Evolutionary conservation across 2,797 vertebrate genomes (phyloP).

Genomic region (Dryobates pubescens): DNA sequence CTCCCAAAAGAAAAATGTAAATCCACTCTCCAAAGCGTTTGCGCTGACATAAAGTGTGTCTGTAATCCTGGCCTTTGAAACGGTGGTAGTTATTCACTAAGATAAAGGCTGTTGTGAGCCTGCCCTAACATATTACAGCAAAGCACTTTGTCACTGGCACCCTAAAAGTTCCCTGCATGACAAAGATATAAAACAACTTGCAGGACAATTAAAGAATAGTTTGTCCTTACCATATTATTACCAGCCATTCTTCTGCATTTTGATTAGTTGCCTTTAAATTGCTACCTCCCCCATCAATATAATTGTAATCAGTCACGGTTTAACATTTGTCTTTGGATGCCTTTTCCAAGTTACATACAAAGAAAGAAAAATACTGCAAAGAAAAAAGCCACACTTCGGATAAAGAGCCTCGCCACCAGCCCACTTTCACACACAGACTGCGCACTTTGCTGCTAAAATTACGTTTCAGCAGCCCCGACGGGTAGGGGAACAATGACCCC

Average conservation of each 20-base stretch:
- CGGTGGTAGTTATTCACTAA: conserved; percentile 34
- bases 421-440: conserved; percentile 55
- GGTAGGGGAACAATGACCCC: conserved; percentile 43
- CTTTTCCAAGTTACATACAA: conserved; percentile 66
- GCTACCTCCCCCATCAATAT: conserved; percentile 63
- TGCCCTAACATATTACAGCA: conserved; percentile 43
- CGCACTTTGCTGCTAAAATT: conserved; percentile 66
- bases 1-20: conserved; percentile 54
- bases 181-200: conserved; percentile 61
- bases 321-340: conserved; percentile 55
- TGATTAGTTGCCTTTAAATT: conserved; percentile 50
- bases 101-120: conserved; percentile 63
- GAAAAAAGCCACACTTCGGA: conserved; percentile 30
- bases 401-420: conserved; percentile 49
- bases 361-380: conserved; percentile 37
- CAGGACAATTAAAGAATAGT: conserved; percentile 63
- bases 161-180: conserved; percentile 63
- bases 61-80: conserved; percentile 67
- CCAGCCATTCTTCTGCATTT: conserved; percentile 46
- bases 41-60: conserved; percentile 23
- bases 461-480: conserved; percentile 49
- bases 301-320: conserved; percentile 40
- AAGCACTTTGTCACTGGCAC: conserved; percentile 52
- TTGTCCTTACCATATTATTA: conserved; percentile 57
- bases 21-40: conserved; percentile 7